Evolutionary conservation across 2,113 vertebrate species (phyloP).

Genomic region (Elachura formosa): DNA sequence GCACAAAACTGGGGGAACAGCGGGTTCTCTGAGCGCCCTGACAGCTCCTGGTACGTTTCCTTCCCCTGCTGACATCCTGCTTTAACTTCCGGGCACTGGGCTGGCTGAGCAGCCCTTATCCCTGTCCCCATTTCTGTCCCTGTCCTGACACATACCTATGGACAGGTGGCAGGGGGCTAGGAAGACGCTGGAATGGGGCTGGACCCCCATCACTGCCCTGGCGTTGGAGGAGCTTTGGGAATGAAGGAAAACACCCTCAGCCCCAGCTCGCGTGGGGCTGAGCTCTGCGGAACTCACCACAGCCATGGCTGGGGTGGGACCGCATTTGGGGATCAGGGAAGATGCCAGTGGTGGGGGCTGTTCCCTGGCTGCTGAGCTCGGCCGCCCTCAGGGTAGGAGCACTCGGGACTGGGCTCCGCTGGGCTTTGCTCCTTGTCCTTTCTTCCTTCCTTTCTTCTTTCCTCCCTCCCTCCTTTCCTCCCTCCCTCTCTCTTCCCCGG

Average conservation of each 20-base stretch:
- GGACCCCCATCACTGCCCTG: fast-evolving
- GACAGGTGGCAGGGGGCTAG: background rate
- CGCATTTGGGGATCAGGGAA: background rate
- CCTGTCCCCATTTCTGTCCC: background rate
- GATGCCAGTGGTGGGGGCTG: background rate
- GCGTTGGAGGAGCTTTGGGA: background rate
- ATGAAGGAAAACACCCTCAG: fast-evolving
- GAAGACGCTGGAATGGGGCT: too few relatives aligned
- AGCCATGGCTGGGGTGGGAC: fast-evolving
- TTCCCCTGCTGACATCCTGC: background rate
- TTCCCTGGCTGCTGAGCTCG: background rate
- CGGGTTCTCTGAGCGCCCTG: background rate
- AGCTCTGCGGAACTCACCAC: background rate
- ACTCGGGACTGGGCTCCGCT: fast-evolving
- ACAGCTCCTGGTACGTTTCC: background rate
- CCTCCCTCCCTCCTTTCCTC: fast-evolving
- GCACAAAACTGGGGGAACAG: background rate
- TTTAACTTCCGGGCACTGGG: fast-evolving
- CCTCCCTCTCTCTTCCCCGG: fast-evolving
- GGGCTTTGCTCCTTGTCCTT: too few relatives aligned
- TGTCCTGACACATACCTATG: fast-evolving
- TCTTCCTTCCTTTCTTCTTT: fast-evolving
- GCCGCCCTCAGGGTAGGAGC: background rate
- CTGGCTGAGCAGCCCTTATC: background rate
- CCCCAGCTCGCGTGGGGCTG: fast-evolving